These are phyloP conservation scores for Dendroctonus valens DNA, from an alignment of 1,140 invertebrate genomes.

Conservation along the genomic window DNA sequence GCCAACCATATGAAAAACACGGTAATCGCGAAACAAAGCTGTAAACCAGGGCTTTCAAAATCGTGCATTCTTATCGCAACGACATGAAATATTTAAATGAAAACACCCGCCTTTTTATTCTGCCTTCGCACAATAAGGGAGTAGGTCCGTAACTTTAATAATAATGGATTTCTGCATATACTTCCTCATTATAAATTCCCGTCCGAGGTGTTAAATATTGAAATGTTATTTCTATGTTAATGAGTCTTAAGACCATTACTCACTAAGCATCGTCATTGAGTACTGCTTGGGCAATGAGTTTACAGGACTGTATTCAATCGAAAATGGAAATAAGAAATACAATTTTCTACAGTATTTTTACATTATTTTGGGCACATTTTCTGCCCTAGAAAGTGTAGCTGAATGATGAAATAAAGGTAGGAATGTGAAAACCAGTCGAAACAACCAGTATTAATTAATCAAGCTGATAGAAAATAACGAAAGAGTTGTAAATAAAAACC, in stretches of 20 bases:
- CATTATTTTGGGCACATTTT: no score
- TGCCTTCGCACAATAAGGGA: conserved; percentile 15
- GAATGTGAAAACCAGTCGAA: no score
- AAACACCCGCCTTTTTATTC: background rate
- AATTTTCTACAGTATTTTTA: no score
- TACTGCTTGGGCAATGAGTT: conserved; percentile 13
- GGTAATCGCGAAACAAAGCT: no score
- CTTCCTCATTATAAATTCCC: conserved; percentile 30
- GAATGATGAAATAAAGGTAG: no score
- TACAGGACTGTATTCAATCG: conserved; percentile 4
- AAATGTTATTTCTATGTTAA: conserved; percentile 32
- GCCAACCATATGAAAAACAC: no score
- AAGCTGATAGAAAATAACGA: no score
- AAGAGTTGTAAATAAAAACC: no score
- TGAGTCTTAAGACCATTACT: conserved; percentile 25
- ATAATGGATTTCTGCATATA: conserved; percentile 17
- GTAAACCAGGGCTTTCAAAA: background rate
- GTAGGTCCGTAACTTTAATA: conserved; percentile 9
- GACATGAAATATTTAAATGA: conserved; percentile 5
- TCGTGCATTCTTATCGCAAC: conserved; percentile 4
- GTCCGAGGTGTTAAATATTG: conserved; percentile 28
- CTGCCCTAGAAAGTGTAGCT: no score
- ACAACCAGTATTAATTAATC: no score
- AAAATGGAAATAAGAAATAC: background rate
- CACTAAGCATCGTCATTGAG: conserved; percentile 28